Evolutionary conservation across 2,113 vertebrate genomes (phyloP), one percentile per base, ranked within the genome.

Genomic region (Paradoxurus hermaphroditus): DNA sequence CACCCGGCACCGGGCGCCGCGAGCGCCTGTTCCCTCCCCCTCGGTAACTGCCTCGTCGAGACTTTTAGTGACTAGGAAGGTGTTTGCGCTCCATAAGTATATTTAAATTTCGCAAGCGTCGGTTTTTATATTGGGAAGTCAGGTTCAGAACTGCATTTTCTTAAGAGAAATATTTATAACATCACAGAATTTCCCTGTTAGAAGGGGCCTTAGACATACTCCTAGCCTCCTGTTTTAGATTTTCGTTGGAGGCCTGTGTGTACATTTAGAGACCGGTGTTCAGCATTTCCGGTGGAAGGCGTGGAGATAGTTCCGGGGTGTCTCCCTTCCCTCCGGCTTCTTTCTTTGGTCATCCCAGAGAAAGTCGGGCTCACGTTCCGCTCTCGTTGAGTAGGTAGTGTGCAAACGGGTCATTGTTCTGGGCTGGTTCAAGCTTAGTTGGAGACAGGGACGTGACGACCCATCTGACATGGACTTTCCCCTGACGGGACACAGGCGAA

Each of bases 101-200:
- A n/a, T 65, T 75, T 79, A 68, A 63, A 14, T 77, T 85, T 44
- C 23, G 49, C n/a, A 36, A 49, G 0, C 46, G 53, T 77, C 73
- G 75, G 67, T 68, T 86, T 91, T 86, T 67, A 44, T 41, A n/a
- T 67, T 53, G 56, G 62, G 21, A 86, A 83, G 90, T 63, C 39
- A 93, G 44, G 41, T 39, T 70, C 70, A 91, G 85, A 46, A 29
- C 51, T 96, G 62, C 31, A 3, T 86, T 92, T 89, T 78, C 39
- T 16, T 56, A 86, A 77, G 83, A 91, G 56, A 87, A 86, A 10
- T 92, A 68, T 81, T 91, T 86, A 12, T 39, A 63, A 3, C 68
- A 29, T n/a, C 16, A 8, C 34, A 93, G 90, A 39, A 81, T 39
- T 89, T 51, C 46, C 51, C 4, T 88, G 44, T 85, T 63, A n/a